phyloP scores from a whole-genome alignment of 2,888 invertebrate genomes.

The Ennomos quercinarius region DNA sequence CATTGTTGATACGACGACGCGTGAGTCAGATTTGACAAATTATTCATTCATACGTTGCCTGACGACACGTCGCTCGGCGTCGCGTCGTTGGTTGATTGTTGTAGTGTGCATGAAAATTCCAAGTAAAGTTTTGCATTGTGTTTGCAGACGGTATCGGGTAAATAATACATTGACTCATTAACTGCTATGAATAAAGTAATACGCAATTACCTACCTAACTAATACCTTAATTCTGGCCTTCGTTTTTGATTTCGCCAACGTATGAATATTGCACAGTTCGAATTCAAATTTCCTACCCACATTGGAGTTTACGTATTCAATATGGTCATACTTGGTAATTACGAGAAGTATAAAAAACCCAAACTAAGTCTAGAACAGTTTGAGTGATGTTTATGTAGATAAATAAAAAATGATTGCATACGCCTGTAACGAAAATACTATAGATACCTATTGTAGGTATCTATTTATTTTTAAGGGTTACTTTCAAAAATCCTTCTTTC shows the following conservation, averaged over 20 bases:
- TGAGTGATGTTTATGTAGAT: too few relatives aligned
- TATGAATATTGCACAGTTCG: too few relatives aligned
- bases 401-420: too few relatives aligned
- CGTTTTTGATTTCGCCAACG: too few relatives aligned
- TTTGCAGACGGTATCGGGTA: constrained; percentile 13
- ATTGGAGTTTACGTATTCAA: too few relatives aligned
- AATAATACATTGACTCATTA: background rate
- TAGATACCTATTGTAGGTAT: too few relatives aligned
- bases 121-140: constrained; percentile 9
- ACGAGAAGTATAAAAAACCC: too few relatives aligned
- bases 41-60: constrained; percentile 40
- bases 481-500: constrained; percentile 23
- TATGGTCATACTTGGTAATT: too few relatives aligned
- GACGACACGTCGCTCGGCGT: background rate
- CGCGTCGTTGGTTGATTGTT: constrained; percentile 29
- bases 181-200: background rate
- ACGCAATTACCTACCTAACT: background rate
- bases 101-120: constrained; percentile 30
- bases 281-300: too few relatives aligned
- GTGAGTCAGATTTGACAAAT: constrained; percentile 41
- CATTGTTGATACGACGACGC: constrained; percentile 39
- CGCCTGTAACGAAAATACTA: too few relatives aligned
- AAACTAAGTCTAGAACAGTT: too few relatives aligned
- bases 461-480: background rate
- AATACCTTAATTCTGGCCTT: too few relatives aligned